Conservation (phyloP, 1,140 invertebrate genomes). For the Procambarus virginalis region DNA sequence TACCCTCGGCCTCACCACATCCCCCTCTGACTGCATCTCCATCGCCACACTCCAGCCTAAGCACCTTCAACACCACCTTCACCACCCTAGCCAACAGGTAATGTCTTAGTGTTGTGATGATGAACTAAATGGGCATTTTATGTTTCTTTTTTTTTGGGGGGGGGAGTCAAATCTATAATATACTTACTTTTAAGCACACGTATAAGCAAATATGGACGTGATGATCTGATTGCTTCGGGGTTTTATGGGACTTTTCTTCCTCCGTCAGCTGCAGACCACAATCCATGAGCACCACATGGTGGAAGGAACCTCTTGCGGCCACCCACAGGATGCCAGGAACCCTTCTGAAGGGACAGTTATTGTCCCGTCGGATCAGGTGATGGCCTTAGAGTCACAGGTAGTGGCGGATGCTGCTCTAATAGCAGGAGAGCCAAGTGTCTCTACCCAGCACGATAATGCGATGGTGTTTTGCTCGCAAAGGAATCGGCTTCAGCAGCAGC, state of each 20-base stretch:
- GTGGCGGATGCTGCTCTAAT: too few relatives aligned
- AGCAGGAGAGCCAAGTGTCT: slow-evolving; percentile 1
- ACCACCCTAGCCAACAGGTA: slow-evolving; percentile 15
- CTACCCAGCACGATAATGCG: neutral
- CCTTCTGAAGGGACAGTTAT: slow-evolving; percentile 19
- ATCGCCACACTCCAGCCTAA: slow-evolving; percentile 26
- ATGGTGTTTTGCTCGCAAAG: slow-evolving; percentile 34
- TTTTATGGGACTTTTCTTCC: neutral
- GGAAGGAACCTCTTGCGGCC: neutral
- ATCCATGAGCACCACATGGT: slow-evolving; percentile 7
- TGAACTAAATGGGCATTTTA: too few relatives aligned
- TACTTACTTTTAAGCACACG: too few relatives aligned
- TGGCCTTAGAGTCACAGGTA: slow-evolving; percentile 41
- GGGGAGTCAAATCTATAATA: too few relatives aligned
- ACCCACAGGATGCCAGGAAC: neutral
- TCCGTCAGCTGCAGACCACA: slow-evolving; percentile 2
- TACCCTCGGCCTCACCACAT: slow-evolving; percentile 32
- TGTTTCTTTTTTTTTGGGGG: too few relatives aligned
- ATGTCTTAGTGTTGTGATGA: neutral
- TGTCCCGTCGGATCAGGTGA: slow-evolving; percentile 36
- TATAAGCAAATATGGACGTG: too few relatives aligned
- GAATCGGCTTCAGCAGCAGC: slow-evolving; percentile 3
- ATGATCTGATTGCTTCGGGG: too few relatives aligned
- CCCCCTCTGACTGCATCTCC: slow-evolving; percentile 32
- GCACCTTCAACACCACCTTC: neutral